These are phyloP conservation scores for Caenorhabditis drosophilae DNA, from an alignment of 2,888 invertebrate genomes.

Conservation along the genomic window DNA sequence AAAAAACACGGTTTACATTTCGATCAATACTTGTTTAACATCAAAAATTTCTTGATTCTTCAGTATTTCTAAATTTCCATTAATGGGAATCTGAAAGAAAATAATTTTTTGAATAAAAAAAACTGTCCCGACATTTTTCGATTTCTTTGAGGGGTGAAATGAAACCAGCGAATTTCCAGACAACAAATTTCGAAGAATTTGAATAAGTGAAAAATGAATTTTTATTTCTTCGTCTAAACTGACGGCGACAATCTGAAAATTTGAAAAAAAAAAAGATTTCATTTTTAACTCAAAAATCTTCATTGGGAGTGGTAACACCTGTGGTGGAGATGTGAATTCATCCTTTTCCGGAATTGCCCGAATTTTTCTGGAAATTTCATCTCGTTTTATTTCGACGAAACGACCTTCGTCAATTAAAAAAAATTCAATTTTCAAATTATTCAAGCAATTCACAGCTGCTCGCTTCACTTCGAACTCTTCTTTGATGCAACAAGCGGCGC, in stretches of 20 bases:
- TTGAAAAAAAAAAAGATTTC: no score
- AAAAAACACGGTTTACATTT: no score
- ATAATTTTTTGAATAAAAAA: neutral
- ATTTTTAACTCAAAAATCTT: no score
- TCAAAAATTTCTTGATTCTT: neutral
- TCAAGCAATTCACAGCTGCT: neutral
- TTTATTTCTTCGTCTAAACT: neutral
- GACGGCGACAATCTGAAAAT: neutral
- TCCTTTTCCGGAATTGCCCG: neutral
- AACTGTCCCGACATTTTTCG: no score
- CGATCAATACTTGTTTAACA: neutral
- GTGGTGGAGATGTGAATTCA: slow-evolving; percentile 2
- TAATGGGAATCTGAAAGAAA: neutral
- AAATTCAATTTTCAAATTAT: neutral
- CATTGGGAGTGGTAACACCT: no score
- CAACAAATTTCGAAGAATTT: slow-evolving; percentile 15
- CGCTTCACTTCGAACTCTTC: neutral
- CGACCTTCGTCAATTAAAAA: neutral
- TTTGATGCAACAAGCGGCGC: neutral
- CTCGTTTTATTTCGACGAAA: neutral
- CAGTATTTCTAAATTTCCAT: neutral
- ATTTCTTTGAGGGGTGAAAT: no score
- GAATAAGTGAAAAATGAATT: slow-evolving; percentile 12
- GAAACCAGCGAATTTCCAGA: no score
- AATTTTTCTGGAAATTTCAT: neutral